phyloP scores from a whole-genome alignment of 35 echinoderm and acorn worm species.

The Patiria miniata region DNA sequence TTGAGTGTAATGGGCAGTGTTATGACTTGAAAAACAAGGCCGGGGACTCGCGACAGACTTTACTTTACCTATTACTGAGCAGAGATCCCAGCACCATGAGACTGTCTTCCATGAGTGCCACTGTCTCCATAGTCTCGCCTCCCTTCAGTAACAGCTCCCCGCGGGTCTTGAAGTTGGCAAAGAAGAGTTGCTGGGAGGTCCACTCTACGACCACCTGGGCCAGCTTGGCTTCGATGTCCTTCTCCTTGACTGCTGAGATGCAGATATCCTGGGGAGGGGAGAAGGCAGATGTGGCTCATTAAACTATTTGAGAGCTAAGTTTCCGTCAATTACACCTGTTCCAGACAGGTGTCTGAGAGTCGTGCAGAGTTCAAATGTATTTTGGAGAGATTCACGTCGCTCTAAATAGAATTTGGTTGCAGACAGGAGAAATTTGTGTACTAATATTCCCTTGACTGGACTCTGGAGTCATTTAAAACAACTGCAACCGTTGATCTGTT shows the following conservation, averaged over 20 bases:
- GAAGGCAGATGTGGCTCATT: background rate
- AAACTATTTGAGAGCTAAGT: background rate
- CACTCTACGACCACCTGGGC: constrained; percentile 87
- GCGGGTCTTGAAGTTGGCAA: constrained; percentile 89
- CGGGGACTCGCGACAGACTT: no score
- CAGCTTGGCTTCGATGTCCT: constrained; percentile 99
- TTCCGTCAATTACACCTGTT: background rate
- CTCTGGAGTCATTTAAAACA: no score
- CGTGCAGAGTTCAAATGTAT: background rate
- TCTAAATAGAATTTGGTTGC: background rate
- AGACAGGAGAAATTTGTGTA: no score
- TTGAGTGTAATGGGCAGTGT: no score
- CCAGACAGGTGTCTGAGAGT: background rate
- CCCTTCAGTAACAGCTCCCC: constrained; percentile 94
- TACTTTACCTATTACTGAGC: constrained; percentile 87
- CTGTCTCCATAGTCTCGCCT: constrained; percentile 88
- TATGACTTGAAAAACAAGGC: no score
- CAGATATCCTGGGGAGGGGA: constrained; percentile 80
- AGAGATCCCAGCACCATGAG: constrained; percentile 97
- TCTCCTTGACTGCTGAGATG: constrained; percentile 98
- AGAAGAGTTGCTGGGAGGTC: constrained; percentile 80
- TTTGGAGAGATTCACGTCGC: background rate
- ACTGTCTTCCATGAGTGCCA: constrained; percentile 98
- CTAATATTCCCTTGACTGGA: no score
- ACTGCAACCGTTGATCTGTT: no score